Base-by-base conservation (phyloP, 2,888 invertebrate genomes). In the Neoscelio sp. region DNA sequence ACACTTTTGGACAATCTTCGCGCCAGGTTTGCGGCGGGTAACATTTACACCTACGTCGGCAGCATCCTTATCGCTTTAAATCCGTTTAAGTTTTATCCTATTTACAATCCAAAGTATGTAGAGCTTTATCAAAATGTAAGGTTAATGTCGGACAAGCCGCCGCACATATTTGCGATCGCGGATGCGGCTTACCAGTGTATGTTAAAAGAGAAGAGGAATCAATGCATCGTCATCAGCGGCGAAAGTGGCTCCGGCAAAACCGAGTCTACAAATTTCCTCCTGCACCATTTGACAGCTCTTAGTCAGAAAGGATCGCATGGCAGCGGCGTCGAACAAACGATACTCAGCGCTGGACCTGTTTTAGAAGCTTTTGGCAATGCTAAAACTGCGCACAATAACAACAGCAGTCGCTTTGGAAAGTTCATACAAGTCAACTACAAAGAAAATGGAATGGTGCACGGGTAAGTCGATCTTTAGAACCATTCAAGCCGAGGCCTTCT, bases 281-380 rank as follows among this genome's bases (percentile, higher is more conserved):
- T 99, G 60, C 98, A 98, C 91, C 98, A 98, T 91, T 92, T 99
- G 86, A 98, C 98, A 0, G 98, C 98, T 5, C 93, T 98, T 67
- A 97, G 97, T 90, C 98, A 98, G 91, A 98, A 98, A 89, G 97
- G 98, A 60, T 96, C 96, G 35, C 96, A 97, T 87, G 98, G 97
- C 12, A 96, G 96, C 88, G 98, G 98, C n/a, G 97, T 98, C 1
- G 98, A 99, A 90, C 98, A 98, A 91, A 98, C 98, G 8, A 97
- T 99, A 86, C 92, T 98, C 56, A 97, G 97, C 88, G 98, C 98
- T 23, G 98, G 98, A 6, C 98, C 98, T 1, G 98, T 98, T 42
- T 92, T 99, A 46, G 98, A 98, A 93, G 98, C 98, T 3, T 99
- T 99, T 91, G 99, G 99, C n/a, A 99, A 99, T 92, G 98, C 99